phyloP scores from a whole-genome alignment of 2,113 vertebrate genomes.

The Anser brachyrhynchus region DNA sequence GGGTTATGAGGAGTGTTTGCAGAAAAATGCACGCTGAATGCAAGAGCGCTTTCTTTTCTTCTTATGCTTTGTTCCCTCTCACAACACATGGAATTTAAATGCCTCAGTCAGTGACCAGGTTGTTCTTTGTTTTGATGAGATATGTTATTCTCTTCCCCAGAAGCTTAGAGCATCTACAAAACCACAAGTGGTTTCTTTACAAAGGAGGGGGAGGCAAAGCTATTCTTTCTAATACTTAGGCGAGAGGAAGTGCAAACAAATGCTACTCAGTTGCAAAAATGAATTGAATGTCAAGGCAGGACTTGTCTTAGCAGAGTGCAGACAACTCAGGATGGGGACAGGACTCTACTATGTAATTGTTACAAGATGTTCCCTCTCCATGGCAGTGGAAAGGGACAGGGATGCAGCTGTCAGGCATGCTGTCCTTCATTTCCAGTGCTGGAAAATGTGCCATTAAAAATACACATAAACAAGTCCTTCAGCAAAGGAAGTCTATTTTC shows the following conservation, averaged over 20 bases:
- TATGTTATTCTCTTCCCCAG: background rate
- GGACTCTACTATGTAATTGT: background rate
- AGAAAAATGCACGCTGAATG: background rate
- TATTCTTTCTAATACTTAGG: background rate
- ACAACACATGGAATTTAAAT: conserved; percentile 23
- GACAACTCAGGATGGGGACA: background rate
- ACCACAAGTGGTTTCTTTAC: background rate
- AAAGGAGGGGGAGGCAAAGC: background rate
- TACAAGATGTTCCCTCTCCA: background rate
- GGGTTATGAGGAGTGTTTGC: background rate
- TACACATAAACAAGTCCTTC: background rate
- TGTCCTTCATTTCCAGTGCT: background rate
- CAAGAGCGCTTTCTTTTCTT: background rate
- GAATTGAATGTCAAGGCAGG: background rate
- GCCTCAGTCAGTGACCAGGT: background rate
- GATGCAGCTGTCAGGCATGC: background rate
- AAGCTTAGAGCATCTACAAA: background rate
- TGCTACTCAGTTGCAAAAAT: background rate
- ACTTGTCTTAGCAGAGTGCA: background rate
- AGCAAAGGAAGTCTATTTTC: background rate
- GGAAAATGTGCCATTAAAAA: background rate
- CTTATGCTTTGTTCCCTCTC: background rate
- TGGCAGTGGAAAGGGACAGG: background rate
- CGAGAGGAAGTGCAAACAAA: background rate
- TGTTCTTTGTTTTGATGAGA: conserved; percentile 11